Percentiles rank a stretch among this genome's conserved stretches.
These are phyloP conservation scores for Parazoanthus darwini DNA, from an alignment of 92 coral and sea anemone species.

Conservation along the genomic window DNA sequence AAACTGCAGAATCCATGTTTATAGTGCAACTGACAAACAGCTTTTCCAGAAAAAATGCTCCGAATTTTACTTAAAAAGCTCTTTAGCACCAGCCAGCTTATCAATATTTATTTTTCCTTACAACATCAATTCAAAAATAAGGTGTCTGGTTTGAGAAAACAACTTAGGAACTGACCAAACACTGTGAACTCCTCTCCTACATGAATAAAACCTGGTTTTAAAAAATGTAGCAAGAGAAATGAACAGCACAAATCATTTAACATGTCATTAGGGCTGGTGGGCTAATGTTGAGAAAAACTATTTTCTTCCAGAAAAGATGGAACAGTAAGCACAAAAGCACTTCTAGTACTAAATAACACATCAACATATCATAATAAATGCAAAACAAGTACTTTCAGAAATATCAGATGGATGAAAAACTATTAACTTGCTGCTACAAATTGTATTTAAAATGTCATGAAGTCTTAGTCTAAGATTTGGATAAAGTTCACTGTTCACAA, in stretches of 20 bases:
- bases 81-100: not conserved
- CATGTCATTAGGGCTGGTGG: not conserved
- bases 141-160: not conserved
- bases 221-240: too few species aligned
- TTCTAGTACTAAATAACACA: not conserved
- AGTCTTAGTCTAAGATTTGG: not conserved
- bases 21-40: slow-evolving; percentile 26
- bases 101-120: not conserved
- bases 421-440: not conserved
- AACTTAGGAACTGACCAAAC: too few species aligned
- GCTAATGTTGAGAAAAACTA: not conserved
- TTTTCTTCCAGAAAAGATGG: slow-evolving; percentile 4
- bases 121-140: not conserved
- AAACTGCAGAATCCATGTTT: slow-evolving; percentile 29
- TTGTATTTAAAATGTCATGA: not conserved
- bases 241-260: too few species aligned
- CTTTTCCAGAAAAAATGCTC: not conserved
- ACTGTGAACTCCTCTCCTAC: too few species aligned
- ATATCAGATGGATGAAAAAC: not conserved
- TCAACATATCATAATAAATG: not conserved
- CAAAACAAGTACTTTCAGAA: not conserved
- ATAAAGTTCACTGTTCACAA: slow-evolving; percentile 11
- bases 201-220: too few species aligned
- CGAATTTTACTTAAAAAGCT: not conserved
- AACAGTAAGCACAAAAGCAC: not conserved